Base-by-base conservation (phyloP, 2,888 invertebrate genomes). In the Ischnura elegans region DNA sequence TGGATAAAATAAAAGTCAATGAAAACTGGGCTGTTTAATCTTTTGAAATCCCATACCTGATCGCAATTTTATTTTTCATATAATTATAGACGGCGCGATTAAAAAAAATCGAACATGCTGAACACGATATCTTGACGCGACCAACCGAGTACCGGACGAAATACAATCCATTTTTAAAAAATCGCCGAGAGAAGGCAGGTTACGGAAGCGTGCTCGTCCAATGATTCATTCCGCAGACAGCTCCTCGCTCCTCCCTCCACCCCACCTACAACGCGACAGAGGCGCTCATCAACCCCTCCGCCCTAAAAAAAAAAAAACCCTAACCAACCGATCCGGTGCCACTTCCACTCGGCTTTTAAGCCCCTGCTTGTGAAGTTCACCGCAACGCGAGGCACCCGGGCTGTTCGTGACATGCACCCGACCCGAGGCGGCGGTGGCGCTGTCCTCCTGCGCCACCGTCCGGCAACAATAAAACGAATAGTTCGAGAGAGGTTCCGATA, bases 361-460 rank as follows among this genome's bases (percentile, higher is more conserved):
- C n/a, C n/a, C n/a, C 61, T 61, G 61, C 61, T n/a, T n/a, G 61
- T 61, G 61, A 61, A 61, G 61, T n/a, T 61, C 61, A 25, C 61
- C 61, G 61, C 61, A 25, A 5, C n/a, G n/a, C n/a, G n/a, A n/a
- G n/a, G 61, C 16, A 10, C 61, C 61, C 2, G 61, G 25, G 16
- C n/a, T 61, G 61, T n/a, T 6, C n/a, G 61, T 61, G 61, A 61
- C 61, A 61, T 19, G n/a, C n/a, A n/a, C n/a, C n/a, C n/a, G n/a
- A n/a, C n/a, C 3, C 16, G 51, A 51, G 51, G 19, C 51, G 51
- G 19, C 16, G 19, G 51, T 19, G 19, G 51, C 2, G 6, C 51
- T 51, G 51, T 51, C 19, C 51, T 51, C 19, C 13, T 51, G 51
- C 51, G 51, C 10, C 0, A 19, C 0, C 51, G 61, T 61, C n/a